A percentile compares a stretch with the other conserved stretches of the same genome.
Conservation (phyloP, 1,140 invertebrate species). For the Drosophila carrolli region DNA sequence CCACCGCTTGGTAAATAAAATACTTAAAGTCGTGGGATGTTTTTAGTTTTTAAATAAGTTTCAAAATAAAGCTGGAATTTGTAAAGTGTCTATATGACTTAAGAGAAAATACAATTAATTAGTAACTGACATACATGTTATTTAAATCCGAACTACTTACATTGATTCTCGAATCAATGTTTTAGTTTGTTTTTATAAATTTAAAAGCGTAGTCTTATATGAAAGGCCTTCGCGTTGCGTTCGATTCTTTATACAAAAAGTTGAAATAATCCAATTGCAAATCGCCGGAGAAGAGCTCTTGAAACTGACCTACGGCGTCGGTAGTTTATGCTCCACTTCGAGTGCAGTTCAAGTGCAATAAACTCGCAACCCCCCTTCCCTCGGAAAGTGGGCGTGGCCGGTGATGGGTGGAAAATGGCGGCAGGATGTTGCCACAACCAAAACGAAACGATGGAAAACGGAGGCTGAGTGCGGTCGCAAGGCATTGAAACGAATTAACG, state of each 20-base stretch:
- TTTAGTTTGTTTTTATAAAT: too few species aligned
- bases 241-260: neutral
- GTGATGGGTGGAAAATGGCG: neutral
- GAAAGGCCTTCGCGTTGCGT: neutral
- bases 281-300: slow-evolving; percentile 17
- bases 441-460: slow-evolving; percentile 36
- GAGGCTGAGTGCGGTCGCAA: slow-evolving; percentile 62
- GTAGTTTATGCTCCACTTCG: slow-evolving; percentile 47
- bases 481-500: slow-evolving; percentile 79
- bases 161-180: too few species aligned
- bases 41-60: too few species aligned
- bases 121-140: too few species aligned
- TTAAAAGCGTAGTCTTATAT: neutral
- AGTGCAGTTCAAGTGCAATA: slow-evolving; percentile 55
- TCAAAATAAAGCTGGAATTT: too few species aligned
- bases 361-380: neutral
- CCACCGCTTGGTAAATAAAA: neutral
- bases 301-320: slow-evolving; percentile 34
- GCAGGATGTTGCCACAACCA: slow-evolving; percentile 38
- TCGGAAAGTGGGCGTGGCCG: neutral
- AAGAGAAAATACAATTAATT: too few species aligned
- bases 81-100: too few species aligned
- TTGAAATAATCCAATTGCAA: slow-evolving; percentile 47
- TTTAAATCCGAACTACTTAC: too few species aligned
- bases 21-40: too few species aligned